Conservation (phyloP, 2,888 invertebrate species). For the Cheilosia vernalis region DNA sequence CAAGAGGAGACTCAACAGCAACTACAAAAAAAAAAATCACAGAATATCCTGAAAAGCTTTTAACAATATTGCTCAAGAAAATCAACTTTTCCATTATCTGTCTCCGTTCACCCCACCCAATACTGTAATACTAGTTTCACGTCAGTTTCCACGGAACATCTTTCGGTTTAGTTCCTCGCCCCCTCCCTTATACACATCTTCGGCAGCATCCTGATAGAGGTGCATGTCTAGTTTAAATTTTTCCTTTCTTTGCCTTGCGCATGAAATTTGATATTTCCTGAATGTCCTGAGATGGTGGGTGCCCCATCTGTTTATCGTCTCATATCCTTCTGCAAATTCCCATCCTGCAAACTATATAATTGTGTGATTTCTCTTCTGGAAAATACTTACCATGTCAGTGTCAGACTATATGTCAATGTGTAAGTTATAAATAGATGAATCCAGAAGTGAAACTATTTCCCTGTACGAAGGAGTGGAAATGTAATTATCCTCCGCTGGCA, state of each 20-base stretch:
- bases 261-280: constrained; percentile 60
- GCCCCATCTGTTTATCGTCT: constrained; percentile 49
- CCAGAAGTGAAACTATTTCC: constrained; percentile 21
- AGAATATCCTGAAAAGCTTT: constrained; percentile 74
- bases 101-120: constrained; percentile 5
- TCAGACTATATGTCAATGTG: constrained; percentile 50
- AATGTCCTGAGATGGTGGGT: constrained; percentile 39
- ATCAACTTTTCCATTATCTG: constrained; percentile 73
- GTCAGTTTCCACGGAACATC: constrained; percentile 25
- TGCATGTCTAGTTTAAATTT: constrained; percentile 35
- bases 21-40: constrained; percentile 36
- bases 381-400: constrained; percentile 18
- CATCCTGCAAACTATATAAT: constrained; percentile 47
- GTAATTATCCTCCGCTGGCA: constrained; percentile 37
- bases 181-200: constrained; percentile 16
- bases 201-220: constrained; percentile 34
- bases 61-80: constrained; percentile 71
- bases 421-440: constrained; percentile 15
- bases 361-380: constrained; percentile 51
- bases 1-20: constrained; percentile 10
- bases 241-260: constrained; percentile 3
- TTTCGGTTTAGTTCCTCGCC: neutral
- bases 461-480: neutral
- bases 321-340: constrained; percentile 20
- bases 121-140: constrained; percentile 17